Evolutionary conservation across 2,113 vertebrate species (phyloP).

Genomic region (Speoplatyrhinus poulsoni): DNA sequence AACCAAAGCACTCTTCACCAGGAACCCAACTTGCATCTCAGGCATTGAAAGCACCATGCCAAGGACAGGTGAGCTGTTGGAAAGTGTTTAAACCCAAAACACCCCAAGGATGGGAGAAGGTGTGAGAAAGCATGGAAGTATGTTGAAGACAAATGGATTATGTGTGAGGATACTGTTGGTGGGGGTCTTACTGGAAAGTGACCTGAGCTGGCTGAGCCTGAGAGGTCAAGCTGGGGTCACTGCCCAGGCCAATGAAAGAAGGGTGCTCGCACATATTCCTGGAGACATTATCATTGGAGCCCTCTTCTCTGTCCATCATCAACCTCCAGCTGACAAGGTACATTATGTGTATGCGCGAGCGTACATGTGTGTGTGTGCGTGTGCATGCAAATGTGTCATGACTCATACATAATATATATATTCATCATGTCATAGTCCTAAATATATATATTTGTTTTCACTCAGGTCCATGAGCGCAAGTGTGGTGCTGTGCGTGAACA

Average conservation of each 20-base stretch:
- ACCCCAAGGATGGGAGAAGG: slow-evolving; percentile 42
- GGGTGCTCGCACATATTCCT: slow-evolving; percentile 90
- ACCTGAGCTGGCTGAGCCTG: slow-evolving; percentile 46
- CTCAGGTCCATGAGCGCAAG: slow-evolving; percentile 90
- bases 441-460: not conserved
- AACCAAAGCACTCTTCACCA: not conserved
- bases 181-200: slow-evolving; percentile 49
- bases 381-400: not conserved
- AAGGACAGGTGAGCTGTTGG: slow-evolving; percentile 11
- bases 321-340: slow-evolving; percentile 94
- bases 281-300: slow-evolving; percentile 98
- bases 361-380: not conserved
- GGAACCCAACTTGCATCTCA: slow-evolving; percentile 23
- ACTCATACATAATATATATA: not conserved
- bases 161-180: slow-evolving; percentile 40
- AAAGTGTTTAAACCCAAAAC: slow-evolving; percentile 12
- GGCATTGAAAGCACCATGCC: slow-evolving; percentile 11
- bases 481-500: slow-evolving; percentile 95
- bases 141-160: slow-evolving; percentile 25
- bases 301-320: slow-evolving; percentile 96
- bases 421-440: too few species aligned
- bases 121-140: slow-evolving; percentile 9
- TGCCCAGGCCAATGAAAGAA: slow-evolving; percentile 89
- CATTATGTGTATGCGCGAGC: not conserved
- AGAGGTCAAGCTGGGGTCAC: slow-evolving; percentile 73